phyloP scores from a whole-genome alignment of 2,113 vertebrate species.

The Actenoides hombroni region DNA sequence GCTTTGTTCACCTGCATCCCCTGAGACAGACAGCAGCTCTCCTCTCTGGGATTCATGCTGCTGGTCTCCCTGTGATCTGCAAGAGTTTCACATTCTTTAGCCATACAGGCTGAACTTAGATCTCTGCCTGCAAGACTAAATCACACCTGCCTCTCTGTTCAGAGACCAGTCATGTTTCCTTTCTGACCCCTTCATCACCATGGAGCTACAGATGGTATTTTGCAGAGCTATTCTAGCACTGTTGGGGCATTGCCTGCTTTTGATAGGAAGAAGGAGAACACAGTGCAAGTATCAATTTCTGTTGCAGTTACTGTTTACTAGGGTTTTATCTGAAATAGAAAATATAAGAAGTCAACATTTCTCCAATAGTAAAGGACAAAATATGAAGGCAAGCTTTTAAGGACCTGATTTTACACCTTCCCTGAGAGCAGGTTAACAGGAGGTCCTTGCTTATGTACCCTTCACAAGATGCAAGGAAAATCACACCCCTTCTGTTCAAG shows the following conservation, averaged over 20 bases:
- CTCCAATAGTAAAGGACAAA: not conserved
- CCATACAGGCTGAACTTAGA: not conserved
- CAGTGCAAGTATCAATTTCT: not conserved
- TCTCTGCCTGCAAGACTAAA: not conserved
- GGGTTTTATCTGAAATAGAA: not conserved
- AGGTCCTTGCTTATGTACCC: not conserved
- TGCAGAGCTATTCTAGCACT: not conserved
- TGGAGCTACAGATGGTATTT: not conserved
- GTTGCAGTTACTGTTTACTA: not conserved
- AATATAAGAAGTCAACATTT: not conserved
- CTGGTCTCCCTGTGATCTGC: not conserved
- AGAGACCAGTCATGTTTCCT: not conserved
- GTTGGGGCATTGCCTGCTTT: not conserved
- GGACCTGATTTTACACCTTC: not conserved
- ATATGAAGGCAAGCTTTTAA: not conserved
- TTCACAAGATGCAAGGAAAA: not conserved
- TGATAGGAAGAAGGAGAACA: not conserved
- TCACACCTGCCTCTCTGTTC: not conserved
- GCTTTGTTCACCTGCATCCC: not conserved
- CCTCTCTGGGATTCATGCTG: not conserved
- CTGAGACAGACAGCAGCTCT: not conserved
- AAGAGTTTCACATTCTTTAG: not conserved
- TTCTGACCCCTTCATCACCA: not conserved
- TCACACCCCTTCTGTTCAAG: not conserved
- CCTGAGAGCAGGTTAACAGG: not conserved